A percentile compares a stretch with the other conserved stretches of the same genome.
Evolutionary conservation across 2,113 vertebrate species (phyloP).

Genomic region (Pseudolaguvia tuberculata): DNA sequence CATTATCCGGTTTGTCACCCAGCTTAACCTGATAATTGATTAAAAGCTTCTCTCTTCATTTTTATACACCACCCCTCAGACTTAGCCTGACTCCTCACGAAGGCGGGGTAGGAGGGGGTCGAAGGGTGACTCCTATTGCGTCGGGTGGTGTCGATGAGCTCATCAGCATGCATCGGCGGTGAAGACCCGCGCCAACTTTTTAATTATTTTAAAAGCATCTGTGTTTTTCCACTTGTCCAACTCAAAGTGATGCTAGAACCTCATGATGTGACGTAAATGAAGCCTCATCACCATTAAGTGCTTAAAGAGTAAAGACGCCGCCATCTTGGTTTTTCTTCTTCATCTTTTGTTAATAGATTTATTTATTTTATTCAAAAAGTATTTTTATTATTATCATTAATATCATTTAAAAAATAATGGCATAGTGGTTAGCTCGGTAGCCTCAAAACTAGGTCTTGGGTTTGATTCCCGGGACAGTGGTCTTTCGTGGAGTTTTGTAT

Average conservation of each 20-base stretch:
- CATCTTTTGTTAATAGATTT: background rate
- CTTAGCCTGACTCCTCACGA: slow-evolving; percentile 30
- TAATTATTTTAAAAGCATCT: slow-evolving; percentile 52
- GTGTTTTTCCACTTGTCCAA: slow-evolving; percentile 31
- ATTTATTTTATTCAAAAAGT: too few species aligned
- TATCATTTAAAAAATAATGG: too few species aligned
- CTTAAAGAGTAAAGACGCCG: slow-evolving; percentile 23
- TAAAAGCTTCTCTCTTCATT: slow-evolving; percentile 39
- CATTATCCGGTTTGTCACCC: slow-evolving; percentile 47
- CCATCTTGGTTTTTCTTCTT: background rate
- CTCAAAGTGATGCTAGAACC: slow-evolving; percentile 24
- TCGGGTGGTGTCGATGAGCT: slow-evolving; percentile 14
- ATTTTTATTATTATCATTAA: background rate
- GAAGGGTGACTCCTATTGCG: slow-evolving; percentile 17
- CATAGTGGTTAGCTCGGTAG: too few species aligned
- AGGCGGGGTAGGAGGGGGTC: too few species aligned
- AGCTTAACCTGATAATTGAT: slow-evolving; percentile 46
- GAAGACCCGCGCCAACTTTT: slow-evolving; percentile 28
- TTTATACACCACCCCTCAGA: slow-evolving; percentile 1
- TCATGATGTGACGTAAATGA: slow-evolving; percentile 35
- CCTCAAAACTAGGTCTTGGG: too few species aligned
- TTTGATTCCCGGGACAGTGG: too few species aligned
- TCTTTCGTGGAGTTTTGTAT: too few species aligned
- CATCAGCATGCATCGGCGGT: slow-evolving; percentile 43
- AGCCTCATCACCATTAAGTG: slow-evolving; percentile 40